These are phyloP conservation scores for Ditylenchus weischeri DNA, from an alignment of 2,888 invertebrate genomes.

Conservation along the genomic window DNA sequence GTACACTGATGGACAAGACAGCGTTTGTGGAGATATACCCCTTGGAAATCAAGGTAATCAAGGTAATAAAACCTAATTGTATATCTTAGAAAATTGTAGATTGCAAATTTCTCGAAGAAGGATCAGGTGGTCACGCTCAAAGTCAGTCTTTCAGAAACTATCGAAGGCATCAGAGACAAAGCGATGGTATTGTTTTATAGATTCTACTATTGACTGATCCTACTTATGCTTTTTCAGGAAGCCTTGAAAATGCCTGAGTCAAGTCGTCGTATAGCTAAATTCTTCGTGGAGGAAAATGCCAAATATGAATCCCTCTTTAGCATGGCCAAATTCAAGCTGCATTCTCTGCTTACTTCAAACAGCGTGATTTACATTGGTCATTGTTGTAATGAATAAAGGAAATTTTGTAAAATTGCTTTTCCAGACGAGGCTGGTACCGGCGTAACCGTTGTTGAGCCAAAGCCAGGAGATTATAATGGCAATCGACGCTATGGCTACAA, in stretches of 20 bases:
- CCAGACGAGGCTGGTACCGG: neutral
- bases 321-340: too few species aligned
- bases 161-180: slow-evolving; percentile 32
- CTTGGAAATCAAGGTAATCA: slow-evolving; percentile 39
- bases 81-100: slow-evolving; percentile 19
- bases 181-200: slow-evolving; percentile 2
- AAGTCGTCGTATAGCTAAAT: slow-evolving; percentile 22
- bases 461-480: neutral
- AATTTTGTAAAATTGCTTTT: neutral
- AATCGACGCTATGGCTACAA: slow-evolving; percentile 6
- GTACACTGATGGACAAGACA: slow-evolving; percentile 29
- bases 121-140: slow-evolving; percentile 18
- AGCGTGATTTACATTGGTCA: too few species aligned
- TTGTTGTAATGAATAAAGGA: too few species aligned
- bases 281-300: slow-evolving; percentile 25
- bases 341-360: too few species aligned
- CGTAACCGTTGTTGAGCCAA: neutral
- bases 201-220: too few species aligned
- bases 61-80: neutral
- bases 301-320: slow-evolving; percentile 18
- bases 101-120: slow-evolving; percentile 8
- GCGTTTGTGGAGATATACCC: slow-evolving; percentile 46
- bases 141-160: slow-evolving; percentile 29
- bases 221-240: neutral
- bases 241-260: slow-evolving; percentile 23